phyloP scores from a whole-genome alignment of 2,113 vertebrate genomes.

The Gulo gulo region DNA sequence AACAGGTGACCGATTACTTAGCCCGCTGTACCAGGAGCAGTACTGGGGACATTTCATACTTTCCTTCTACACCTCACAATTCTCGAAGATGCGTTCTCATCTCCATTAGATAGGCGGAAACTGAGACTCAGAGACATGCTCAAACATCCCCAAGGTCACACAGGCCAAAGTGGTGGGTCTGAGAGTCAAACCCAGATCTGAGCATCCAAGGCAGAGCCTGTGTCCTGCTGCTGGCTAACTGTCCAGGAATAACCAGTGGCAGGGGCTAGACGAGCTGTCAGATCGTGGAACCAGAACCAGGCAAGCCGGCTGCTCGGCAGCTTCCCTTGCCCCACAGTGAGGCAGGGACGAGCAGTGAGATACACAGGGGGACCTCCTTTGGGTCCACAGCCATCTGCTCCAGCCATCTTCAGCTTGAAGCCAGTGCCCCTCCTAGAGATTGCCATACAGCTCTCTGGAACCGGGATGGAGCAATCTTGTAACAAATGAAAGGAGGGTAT shows the following conservation, averaged over 20 bases:
- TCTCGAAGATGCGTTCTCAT: rapidly evolving
- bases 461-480: background rate
- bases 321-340: background rate
- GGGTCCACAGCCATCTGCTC: background rate
- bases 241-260: rapidly evolving
- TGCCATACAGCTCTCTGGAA: background rate
- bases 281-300: background rate
- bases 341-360: slow-evolving; percentile 53
- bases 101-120: background rate
- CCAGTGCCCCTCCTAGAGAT: background rate
- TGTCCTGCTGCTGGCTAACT: background rate
- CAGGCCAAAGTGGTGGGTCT: background rate
- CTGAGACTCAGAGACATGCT: background rate
- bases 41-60: background rate
- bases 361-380: background rate
- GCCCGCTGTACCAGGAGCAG: background rate
- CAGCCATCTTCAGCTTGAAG: background rate
- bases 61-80: background rate
- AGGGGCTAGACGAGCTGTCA: no score
- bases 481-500: background rate
- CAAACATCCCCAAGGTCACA: background rate
- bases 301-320: rapidly evolving
- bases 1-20: background rate
- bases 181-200: background rate
- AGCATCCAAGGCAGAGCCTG: background rate